A percentile compares a stretch with the other conserved stretches of the same genome.
Conservation (phyloP, 2,113 vertebrate genomes). For the Lipotes vexillifer region DNA sequence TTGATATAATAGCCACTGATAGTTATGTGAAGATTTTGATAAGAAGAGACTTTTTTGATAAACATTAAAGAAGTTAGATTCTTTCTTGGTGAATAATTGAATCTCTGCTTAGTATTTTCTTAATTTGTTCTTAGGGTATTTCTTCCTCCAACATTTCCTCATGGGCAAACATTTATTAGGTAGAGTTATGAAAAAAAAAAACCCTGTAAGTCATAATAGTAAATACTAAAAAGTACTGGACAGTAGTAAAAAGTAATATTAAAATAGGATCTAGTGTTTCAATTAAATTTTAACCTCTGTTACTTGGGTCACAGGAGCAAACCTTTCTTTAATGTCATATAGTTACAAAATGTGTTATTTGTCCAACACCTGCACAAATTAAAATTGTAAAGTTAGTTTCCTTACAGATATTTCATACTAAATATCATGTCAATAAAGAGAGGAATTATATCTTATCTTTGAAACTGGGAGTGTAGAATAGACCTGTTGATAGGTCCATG, state of each 20-base stretch:
- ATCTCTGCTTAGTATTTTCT: background rate
- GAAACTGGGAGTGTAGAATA: slow-evolving; percentile 16
- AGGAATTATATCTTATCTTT: slow-evolving; percentile 45
- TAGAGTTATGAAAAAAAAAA: background rate
- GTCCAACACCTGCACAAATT: slow-evolving; percentile 57
- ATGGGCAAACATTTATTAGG: background rate
- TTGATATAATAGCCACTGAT: background rate
- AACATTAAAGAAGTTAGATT: background rate
- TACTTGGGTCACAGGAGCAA: slow-evolving; percentile 29
- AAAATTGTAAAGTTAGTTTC: slow-evolving; percentile 67
- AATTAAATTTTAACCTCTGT: slow-evolving; percentile 10
- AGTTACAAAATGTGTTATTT: slow-evolving; percentile 52
- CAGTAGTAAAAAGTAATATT: background rate
- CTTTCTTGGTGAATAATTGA: background rate
- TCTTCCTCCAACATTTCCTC: background rate
- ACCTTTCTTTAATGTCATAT: slow-evolving; percentile 16
- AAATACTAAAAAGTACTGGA: background rate
- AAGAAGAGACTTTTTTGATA: background rate
- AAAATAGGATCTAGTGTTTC: background rate
- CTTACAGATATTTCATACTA: slow-evolving; percentile 50
- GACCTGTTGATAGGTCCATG: background rate
- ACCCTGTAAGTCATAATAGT: background rate
- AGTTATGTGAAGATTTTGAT: background rate
- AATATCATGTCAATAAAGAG: slow-evolving; percentile 60
- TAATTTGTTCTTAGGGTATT: background rate